Conservation (phyloP, 1,140 invertebrate species). For the Drosophila azteca region DNA sequence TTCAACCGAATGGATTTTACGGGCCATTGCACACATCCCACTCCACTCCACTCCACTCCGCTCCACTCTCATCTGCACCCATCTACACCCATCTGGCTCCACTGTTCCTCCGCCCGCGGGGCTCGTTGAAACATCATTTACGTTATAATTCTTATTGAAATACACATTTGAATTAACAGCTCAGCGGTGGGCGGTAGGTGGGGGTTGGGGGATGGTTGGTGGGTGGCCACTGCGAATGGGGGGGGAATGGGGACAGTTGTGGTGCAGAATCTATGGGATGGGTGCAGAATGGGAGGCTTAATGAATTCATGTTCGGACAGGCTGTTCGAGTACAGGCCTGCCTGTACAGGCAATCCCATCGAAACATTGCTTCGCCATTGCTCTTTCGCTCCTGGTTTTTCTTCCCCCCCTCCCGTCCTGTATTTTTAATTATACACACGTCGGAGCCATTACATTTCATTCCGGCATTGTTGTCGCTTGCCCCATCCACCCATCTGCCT, state of each 20-base stretch:
- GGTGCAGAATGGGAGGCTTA: constrained; percentile 44
- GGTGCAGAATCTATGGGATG: background rate
- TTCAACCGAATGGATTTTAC: constrained; percentile 58
- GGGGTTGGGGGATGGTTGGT: no score
- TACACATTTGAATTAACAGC: constrained; percentile 62
- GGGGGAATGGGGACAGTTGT: background rate
- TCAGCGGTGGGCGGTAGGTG: background rate
- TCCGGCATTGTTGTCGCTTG: constrained; percentile 64
- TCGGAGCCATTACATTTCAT: constrained; percentile 77
- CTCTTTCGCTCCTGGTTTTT: constrained; percentile 10
- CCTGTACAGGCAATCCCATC: constrained; percentile 21
- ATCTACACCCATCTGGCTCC: background rate
- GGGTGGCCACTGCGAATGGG: background rate
- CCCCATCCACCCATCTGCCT: constrained; percentile 5
- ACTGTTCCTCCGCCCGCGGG: constrained; percentile 28
- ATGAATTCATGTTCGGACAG: constrained; percentile 75
- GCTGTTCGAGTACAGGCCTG: constrained; percentile 31
- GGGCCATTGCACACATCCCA: constrained; percentile 40
- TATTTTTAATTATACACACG: constrained; percentile 80
- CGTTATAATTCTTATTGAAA: constrained; percentile 75
- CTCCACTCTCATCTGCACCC: constrained; percentile 1
- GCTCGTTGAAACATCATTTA: constrained; percentile 64
- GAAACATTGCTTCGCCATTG: constrained; percentile 10
- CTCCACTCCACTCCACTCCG: background rate
- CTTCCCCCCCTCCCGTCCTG: constrained; percentile 14